Evolutionary conservation across 2,113 vertebrate species (phyloP), one percentile per base, ranked within the genome.

Genomic region (Pavo muticus): DNA sequence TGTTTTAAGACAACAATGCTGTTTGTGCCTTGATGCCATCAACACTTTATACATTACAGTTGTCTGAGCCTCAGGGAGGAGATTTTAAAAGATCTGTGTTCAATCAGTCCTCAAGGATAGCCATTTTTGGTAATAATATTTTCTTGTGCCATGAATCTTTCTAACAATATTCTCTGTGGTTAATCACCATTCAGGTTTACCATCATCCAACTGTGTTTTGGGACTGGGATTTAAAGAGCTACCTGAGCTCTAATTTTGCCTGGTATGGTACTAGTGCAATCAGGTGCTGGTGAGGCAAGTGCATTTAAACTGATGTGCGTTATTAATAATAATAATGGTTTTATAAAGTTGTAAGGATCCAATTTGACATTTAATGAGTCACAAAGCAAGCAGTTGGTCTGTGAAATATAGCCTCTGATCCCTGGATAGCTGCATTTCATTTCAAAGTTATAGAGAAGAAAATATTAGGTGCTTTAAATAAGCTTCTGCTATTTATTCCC

Each of bases 361-460:
- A 79, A 57, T 93, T 69, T 90, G 42, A 61, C 56, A 91, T 92
- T 89, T 91, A 93, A 87, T 72, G 73, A 84, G 73, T 50, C 76
- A 92, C 15, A 81, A 78, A 88, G 81, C 65, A 64, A 48, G 30
- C 25, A 91, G 47, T 64, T 64, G 67, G 35, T 50, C 29, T 50
- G 17, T 42, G n/a, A 10, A 93, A 32, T 32, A 25, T 44, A 82
- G 40, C 73, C 19, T 78, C 67, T 87, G 52, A 30, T 92, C 67
- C 20, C 40, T 52, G 23, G 40, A 64, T 40, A 91, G 25, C 14
- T 88, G 61, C 16, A 24, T 72, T 92, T 87, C 8, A 68, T 84
- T 88, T 82, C 44, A 88, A 47, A 75, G 72, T 61, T 3, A 47
- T 2, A 4, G 23, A 87, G 65, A 81, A 74, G 21, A 75, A 95